phyloP scores from a whole-genome alignment of 1,140 invertebrate genomes.

The Bombyx mandarina region DNA sequence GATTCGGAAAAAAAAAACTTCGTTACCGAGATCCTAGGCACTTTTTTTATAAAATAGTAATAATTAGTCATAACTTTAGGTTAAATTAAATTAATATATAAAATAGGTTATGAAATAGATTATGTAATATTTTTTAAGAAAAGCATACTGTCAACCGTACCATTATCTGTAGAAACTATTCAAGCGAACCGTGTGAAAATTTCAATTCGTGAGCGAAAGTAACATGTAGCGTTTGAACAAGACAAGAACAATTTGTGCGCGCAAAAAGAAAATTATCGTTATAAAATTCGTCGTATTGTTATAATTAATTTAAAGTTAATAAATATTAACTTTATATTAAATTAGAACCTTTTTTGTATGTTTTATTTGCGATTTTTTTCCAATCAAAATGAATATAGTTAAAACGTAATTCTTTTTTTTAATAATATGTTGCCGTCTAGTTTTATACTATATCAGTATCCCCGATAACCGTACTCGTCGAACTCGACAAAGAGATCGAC shows the following conservation, averaged over 20 bases:
- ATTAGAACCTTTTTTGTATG: background rate
- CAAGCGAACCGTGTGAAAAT: slow-evolving; percentile 4
- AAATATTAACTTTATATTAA: background rate
- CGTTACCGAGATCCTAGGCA: too few species aligned
- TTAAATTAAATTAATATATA: too few species aligned
- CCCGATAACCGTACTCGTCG: too few species aligned
- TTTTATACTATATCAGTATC: too few species aligned
- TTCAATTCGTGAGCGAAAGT: background rate
- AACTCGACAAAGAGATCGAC: too few species aligned
- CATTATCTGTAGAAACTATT: slow-evolving; percentile 4
- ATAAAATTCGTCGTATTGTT: background rate
- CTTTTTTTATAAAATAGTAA: too few species aligned
- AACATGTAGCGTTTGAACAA: background rate
- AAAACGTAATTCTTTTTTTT: too few species aligned
- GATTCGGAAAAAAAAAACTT: too few species aligned
- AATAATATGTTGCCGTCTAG: too few species aligned
- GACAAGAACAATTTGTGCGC: background rate
- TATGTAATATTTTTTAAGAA: background rate
- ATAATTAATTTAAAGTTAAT: background rate
- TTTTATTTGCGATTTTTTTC: background rate
- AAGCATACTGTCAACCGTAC: background rate
- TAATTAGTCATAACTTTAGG: too few species aligned
- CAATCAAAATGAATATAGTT: too few species aligned
- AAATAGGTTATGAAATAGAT: background rate
- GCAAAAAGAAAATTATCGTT: background rate